Evolutionary conservation across 1,140 invertebrate genomes (phyloP), one percentile per base, ranked within the genome.

Genomic region (Micrasema longulum): DNA sequence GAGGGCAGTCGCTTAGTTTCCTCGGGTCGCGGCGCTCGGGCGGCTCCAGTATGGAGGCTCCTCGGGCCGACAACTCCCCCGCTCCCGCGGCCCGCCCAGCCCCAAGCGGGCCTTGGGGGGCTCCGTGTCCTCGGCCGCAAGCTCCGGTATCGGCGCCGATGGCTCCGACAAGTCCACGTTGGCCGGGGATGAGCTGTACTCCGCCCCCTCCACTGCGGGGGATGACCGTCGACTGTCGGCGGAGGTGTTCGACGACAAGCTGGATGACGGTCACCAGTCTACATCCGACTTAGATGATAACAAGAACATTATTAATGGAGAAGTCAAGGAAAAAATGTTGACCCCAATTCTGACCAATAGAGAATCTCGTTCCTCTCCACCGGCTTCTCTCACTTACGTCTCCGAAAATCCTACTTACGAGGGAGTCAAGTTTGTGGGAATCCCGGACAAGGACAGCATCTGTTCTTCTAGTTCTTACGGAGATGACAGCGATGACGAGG

Each of bases 401-500:
- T 53, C 62, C 2, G 69, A 75, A 23, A 74, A 74, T 35, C 38
- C 72, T 10, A 26, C 66, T 36, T 70, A 81, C 69, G 84, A 85
- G 76, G 82, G 84, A 47, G 84, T 85, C 16, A 85, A 84, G 72
- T 85, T 85, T 66, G 77, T 85, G 70, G 84, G 84, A 7, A 69
- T 85, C n/a, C 82, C 83, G 11, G 86, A 87, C 66, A 79, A 76
- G 22, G 85, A 87, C 60, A 85, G 85, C 73, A 86, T 86, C 52
- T 81, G 86, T 36, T 86, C 85, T 0, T 83, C 79, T 14, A 82
- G 78, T 9, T 80, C 80, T 1, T 79, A 82, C 5, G 74, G 77
- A 26, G 11, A 71, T 20, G 26, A 76, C 35, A 64, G 78, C 53
- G 81, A 86, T 64, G 76, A 77, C 10, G 75, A 77, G 0, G 76